Conservation (phyloP, 2,888 invertebrate species). For the Neoascia interrupta region DNA sequence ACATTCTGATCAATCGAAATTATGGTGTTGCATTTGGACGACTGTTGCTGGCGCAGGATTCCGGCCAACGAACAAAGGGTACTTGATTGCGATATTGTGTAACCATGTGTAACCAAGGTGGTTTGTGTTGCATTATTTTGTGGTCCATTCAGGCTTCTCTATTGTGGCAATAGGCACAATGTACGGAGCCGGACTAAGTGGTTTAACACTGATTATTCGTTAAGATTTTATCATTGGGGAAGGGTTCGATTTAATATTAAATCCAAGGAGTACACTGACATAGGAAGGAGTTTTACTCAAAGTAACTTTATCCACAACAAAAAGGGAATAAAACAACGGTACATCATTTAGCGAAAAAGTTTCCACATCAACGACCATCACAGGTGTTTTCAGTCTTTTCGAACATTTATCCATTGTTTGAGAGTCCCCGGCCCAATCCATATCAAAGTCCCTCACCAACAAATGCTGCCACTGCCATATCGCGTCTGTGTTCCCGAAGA, state of each 20-base stretch:
- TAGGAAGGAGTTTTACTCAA: too few relatives aligned
- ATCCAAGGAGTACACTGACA: too few relatives aligned
- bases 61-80: conserved; percentile 20
- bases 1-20: conserved; percentile 46
- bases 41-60: conserved; percentile 25
- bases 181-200: too few relatives aligned
- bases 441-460: conserved; percentile 23
- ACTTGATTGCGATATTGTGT: not conserved
- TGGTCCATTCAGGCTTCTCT: conserved; percentile 8
- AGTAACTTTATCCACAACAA: not conserved
- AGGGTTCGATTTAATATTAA: too few relatives aligned
- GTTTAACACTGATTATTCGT: too few relatives aligned
- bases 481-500: not conserved
- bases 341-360: conserved; percentile 59
- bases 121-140: conserved; percentile 21
- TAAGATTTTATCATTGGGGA: too few relatives aligned
- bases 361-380: conserved; percentile 66
- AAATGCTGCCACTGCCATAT: conserved; percentile 57
- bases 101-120: conserved; percentile 6
- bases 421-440: not conserved
- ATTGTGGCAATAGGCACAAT: too few relatives aligned
- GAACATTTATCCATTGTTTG: conserved; percentile 56
- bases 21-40: conserved; percentile 29
- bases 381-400: conserved; percentile 64
- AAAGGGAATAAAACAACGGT: conserved; percentile 47